Evolutionary conservation across 2,888 invertebrate species (phyloP), one percentile per base, ranked within the genome.

Genomic region (Clepsis dumicolana): DNA sequence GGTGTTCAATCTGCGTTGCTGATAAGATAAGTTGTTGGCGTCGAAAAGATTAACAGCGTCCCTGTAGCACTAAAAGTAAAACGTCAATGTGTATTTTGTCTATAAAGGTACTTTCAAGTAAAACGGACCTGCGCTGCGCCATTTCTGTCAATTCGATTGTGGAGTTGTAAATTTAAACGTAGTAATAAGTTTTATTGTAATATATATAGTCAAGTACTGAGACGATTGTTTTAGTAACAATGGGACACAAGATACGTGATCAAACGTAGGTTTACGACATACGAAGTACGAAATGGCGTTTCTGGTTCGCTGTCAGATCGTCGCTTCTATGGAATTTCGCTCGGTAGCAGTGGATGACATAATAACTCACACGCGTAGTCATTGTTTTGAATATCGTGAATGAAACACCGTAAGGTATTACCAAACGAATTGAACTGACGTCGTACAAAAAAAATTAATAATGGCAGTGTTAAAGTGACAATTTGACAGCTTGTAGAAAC

Each of bases 201-300:
- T 7, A 18, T 29, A 29, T 24, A 68, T 57, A 24, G 21, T 24
- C 41, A 21, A 27, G 25, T 29, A 54, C 32, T 27, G 66, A 67
- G 66, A 24, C 48, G 62, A 50, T 56, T 52, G 54, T 48, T 38
- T 50, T 29, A 12, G 52, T 50, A 59, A 65, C 52, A 38, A 29
- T 65, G 59, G 59, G 65, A 59, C 59, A 53, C 65, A 65, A 65
- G 61, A 27, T 18, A 60, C 59, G 38, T 50, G 35, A 50, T 65
- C n/a, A 21, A 18, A 59, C 38, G 59, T 59, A 59, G 59, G 35
- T 59, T 52, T 41, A 41, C 38, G 27, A 38, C 57, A 24, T 21
- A 48, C 18, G 21, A 48, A 21, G 21, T 48, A 8, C 10, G 14
- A 7, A n/a, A n/a, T 7, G 14, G 27, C 12, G 8, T 52, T 52